Percentiles rank a stretch among this genome's conserved stretches.
phyloP scores from a whole-genome alignment of 2,888 invertebrate genomes.

The Rhamnusium bicolor region DNA sequence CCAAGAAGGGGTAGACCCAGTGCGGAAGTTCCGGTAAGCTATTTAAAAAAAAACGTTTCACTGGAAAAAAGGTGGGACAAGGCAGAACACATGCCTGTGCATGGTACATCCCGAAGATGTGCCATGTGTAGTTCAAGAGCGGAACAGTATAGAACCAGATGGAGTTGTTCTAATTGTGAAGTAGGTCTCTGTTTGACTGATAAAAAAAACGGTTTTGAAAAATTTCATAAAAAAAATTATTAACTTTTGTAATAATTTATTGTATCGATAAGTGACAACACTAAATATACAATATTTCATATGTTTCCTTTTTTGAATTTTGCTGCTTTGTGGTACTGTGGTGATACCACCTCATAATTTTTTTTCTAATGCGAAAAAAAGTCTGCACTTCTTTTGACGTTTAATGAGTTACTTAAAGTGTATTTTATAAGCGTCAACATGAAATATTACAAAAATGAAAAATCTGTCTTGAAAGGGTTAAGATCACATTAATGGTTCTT shows the following conservation, averaged over 20 bases:
- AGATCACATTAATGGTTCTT: no score
- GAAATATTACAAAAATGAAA: no score
- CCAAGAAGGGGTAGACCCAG: background rate
- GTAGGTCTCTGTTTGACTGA: slow-evolving; percentile 31
- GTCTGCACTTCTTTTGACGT: no score
- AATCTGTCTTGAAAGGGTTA: no score
- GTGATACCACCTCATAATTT: no score
- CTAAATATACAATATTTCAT: background rate
- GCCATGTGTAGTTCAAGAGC: slow-evolving; percentile 32
- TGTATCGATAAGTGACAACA: background rate
- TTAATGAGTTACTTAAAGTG: no score
- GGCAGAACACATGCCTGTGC: slow-evolving; percentile 48
- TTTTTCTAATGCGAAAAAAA: no score
- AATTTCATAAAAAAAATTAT: slow-evolving; percentile 11
- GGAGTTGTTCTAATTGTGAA: slow-evolving; percentile 36
- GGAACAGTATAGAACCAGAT: slow-evolving; percentile 32
- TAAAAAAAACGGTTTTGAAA: slow-evolving; percentile 36
- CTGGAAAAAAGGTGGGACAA: slow-evolving; percentile 42
- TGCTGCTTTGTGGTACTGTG: no score
- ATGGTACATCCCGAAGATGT: slow-evolving; percentile 31
- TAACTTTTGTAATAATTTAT: background rate
- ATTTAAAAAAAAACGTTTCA: slow-evolving; percentile 40
- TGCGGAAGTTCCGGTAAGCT: background rate
- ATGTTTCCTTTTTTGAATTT: slow-evolving; percentile 13
- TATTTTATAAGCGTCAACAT: no score